These are phyloP conservation scores for Selene dorsalis DNA, from an alignment of 2,797 vertebrate genomes.

Conservation along the genomic window DNA sequence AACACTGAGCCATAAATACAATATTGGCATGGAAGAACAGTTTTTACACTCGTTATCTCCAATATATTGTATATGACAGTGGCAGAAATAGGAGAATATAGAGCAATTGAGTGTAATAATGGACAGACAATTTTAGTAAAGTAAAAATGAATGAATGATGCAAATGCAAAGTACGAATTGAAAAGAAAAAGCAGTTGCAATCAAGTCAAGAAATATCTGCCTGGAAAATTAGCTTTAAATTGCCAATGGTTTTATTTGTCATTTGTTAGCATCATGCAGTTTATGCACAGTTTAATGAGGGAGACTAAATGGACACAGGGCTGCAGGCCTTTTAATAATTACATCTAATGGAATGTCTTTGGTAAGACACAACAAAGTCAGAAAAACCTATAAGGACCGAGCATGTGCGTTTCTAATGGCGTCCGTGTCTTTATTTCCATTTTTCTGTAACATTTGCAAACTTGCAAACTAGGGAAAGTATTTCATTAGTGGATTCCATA, in stretches of 20 bases:
- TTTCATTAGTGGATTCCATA: constrained; percentile 2
- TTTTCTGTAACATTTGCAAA: constrained; percentile 17
- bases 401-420: neutral
- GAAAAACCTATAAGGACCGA: neutral
- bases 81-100: too few relatives aligned
- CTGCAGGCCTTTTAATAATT: neutral
- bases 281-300: too few relatives aligned
- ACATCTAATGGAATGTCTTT: neutral
- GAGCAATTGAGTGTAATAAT: neutral
- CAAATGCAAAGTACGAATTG: neutral
- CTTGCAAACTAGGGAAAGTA: neutral
- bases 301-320: neutral
- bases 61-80: neutral
- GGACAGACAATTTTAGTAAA: neutral
- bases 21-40: too few relatives aligned
- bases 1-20: too few relatives aligned
- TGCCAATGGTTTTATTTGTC: neutral
- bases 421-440: neutral
- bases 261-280: neutral
- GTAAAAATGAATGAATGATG: too few relatives aligned
- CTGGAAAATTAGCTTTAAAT: neutral
- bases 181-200: neutral
- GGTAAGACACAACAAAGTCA: neutral
- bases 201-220: neutral
- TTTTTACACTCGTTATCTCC: neutral